phyloP scores from a whole-genome alignment of 2,888 invertebrate genomes.

The Drosophila meridiana region DNA sequence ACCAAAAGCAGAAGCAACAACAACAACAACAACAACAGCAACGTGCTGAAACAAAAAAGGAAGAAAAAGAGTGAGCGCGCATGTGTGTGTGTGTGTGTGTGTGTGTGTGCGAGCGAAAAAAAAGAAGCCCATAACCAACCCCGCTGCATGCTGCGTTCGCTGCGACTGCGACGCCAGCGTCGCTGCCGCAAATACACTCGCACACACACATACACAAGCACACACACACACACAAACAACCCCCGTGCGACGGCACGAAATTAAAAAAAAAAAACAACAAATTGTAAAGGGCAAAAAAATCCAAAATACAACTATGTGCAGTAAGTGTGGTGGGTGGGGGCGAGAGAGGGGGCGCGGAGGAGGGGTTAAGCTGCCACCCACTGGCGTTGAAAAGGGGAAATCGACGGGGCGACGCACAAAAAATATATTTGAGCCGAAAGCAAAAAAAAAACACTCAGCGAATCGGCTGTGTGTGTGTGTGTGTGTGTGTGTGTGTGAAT shows the following conservation, averaged over 20 bases:
- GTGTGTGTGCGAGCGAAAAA: constrained; percentile 45
- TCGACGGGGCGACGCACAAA: constrained; percentile 71
- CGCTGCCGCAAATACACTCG: constrained; percentile 43
- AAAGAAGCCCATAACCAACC: constrained; percentile 72
- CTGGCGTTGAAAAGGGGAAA: constrained; percentile 71
- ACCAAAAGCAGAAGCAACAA: constrained; percentile 60
- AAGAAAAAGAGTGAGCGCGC: constrained; percentile 50
- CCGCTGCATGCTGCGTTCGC: constrained; percentile 65
- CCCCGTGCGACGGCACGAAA: constrained; percentile 64
- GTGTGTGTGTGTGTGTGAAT: constrained; percentile 27
- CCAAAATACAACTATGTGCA: constrained; percentile 64
- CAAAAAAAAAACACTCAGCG: constrained; percentile 17
- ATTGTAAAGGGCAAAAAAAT: constrained; percentile 62
- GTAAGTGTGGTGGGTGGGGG: constrained; percentile 21
- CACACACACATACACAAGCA: constrained; percentile 58
- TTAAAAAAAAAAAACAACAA: constrained; percentile 63
- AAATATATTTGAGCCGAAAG: constrained; percentile 35
- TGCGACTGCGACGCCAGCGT: constrained; percentile 39
- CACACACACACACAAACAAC: constrained; percentile 63
- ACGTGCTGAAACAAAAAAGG: constrained; percentile 31
- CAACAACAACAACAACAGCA: constrained; percentile 6
- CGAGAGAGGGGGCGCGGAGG: background rate
- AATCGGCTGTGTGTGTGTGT: constrained; percentile 19
- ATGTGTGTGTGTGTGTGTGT: constrained; percentile 41
- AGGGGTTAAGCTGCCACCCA: constrained; percentile 44